Evolutionary conservation across 2,888 invertebrate genomes (phyloP), one percentile per base, ranked within the genome.

Genomic region (Catocala nupta): DNA sequence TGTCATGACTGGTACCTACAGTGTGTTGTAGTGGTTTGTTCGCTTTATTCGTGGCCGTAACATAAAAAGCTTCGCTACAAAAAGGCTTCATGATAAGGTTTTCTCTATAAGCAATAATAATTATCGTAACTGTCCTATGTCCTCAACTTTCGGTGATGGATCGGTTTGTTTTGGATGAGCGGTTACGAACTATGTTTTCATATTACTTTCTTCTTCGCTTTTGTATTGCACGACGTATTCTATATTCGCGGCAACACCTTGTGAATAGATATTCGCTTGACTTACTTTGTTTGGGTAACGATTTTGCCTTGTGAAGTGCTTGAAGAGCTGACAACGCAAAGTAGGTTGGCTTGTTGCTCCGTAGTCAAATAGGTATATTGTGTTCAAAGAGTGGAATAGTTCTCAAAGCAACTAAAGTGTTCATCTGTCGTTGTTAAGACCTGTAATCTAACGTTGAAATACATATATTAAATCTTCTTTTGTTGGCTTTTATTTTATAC

Each of bases 71-170:
- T 33, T 39, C 34, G 11, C n/a, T 36, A 47, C 34, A 60, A 42
- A 62, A 58, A 55, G 10, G 11, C 25, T 59, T 51, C 44, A 60
- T 55, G 44, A 59, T 59, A 59, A 59, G 13, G 51, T 55, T 59
- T 59, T 59, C 42, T 65, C 9, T 49, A 11, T 16, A 36, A 59
- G 39, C 55, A 56, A 64, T 71, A 63, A 59, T 58, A 53, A 73
- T 57, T 63, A 64, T 64, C 36, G 50, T 59, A 51, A 65, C 54
- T 51, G 50, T 56, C 59, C 13, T 55, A 59, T 55, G 16, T 52
- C 47, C 25, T 53, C 50, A 62, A 67, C 44, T 74, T 70, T 63
- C 42, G n/a, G 10, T 70, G 50, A 65, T 60, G 45, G 59, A 63
- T 65, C 12, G 44, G 43, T 62, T 59, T 68, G 62, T 70, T 70